These are phyloP conservation scores for Callaeas wilsoni DNA, from an alignment of 2,113 vertebrate genomes.

Conservation along the genomic window DNA sequence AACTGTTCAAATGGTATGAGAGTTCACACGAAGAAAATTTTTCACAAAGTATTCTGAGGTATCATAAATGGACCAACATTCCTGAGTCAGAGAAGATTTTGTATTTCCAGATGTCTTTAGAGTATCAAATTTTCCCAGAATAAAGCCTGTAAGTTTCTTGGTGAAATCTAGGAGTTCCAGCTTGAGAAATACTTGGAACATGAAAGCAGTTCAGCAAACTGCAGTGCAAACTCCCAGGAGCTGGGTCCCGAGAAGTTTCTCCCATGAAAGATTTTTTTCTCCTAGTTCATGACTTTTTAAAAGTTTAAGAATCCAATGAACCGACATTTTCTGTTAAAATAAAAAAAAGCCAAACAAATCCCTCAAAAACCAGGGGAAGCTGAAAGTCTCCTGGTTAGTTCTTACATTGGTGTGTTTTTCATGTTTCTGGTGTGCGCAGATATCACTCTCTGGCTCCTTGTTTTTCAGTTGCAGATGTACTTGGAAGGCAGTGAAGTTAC, in stretches of 20 bases:
- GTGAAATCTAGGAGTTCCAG: background rate
- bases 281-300: background rate
- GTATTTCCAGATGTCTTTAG: background rate
- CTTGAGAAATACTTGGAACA: background rate
- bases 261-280: background rate
- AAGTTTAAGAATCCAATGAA: background rate
- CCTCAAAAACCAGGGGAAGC: background rate
- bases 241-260: background rate
- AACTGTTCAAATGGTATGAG: background rate
- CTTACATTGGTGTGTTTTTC: background rate
- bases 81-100: background rate
- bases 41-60: background rate
- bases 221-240: background rate
- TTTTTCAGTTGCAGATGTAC: background rate
- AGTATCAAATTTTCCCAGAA: background rate
- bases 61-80: background rate
- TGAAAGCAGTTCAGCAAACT: background rate
- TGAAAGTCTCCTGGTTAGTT: background rate
- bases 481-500: background rate
- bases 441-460: background rate
- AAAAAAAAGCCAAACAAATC: background rate
- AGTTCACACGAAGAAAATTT: background rate
- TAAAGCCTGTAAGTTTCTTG: background rate
- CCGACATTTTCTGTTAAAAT: background rate
- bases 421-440: background rate